Evolutionary conservation across 2,113 vertebrate genomes (phyloP).

Genomic region (Heterochromis multidens): DNA sequence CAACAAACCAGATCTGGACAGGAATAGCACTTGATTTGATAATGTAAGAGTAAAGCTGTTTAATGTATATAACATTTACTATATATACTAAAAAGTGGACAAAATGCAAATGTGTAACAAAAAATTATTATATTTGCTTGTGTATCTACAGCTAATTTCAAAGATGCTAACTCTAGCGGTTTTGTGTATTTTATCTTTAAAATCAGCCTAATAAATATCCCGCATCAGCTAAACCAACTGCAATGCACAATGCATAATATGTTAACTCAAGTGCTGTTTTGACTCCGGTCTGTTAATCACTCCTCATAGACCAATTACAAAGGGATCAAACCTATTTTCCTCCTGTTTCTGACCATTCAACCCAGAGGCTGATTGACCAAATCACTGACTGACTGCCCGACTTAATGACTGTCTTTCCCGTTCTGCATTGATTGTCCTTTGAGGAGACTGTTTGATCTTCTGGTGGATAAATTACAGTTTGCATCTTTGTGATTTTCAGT

Average conservation of each 20-base stretch:
- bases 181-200: neutral
- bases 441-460: slow-evolving; percentile 25
- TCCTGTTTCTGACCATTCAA: slow-evolving; percentile 2
- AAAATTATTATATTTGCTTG: neutral
- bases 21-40: slow-evolving; percentile 66
- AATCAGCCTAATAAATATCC: neutral
- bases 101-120: neutral
- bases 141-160: neutral
- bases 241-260: neutral
- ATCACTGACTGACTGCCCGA: slow-evolving; percentile 27
- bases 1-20: slow-evolving; percentile 48
- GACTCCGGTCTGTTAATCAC: slow-evolving; percentile 40
- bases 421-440: slow-evolving; percentile 25
- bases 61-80: neutral
- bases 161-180: neutral
- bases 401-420: slow-evolving; percentile 15
- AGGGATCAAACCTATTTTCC: slow-evolving; percentile 34
- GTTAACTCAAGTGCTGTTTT: slow-evolving; percentile 63
- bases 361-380: slow-evolving; percentile 22
- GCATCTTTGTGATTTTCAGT: slow-evolving; percentile 23
- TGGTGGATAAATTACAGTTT: slow-evolving; percentile 26
- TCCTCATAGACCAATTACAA: slow-evolving; percentile 42
- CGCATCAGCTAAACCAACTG: neutral
- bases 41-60: neutral
- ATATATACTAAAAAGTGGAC: neutral